Base-by-base conservation (phyloP, 2,113 vertebrate species). In the Laticauda laticaudata region DNA sequence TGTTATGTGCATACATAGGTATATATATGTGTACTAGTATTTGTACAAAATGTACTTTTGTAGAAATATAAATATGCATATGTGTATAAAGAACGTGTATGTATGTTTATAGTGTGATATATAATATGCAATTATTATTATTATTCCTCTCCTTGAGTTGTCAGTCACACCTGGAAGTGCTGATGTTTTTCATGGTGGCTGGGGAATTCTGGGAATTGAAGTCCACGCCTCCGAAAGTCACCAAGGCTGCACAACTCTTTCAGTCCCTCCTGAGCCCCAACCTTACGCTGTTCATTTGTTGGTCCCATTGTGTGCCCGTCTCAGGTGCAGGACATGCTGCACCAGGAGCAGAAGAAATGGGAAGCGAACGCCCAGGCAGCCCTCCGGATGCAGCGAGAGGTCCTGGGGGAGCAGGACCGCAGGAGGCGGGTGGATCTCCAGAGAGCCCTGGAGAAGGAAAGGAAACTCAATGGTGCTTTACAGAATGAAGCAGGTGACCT, bases 401-500 rank as follows among this genome's bases (percentile, higher is more conserved):
- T 93, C 51, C 93, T 98, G 95, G 96, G 97, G 89, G 96, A 98
- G 92, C 94, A 97, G 94, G 96, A 94, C 48, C 95, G 91, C 57
- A 95, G 93, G 94, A 92, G 21, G 11, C 45, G 94, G 89, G 95
- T 55, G 0, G 87, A 23, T 24, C 43, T 91, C 43, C 91, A 5
- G 92, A 94, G 92, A 54, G 64, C 92, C 51, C 91, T 94, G 92
- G 96, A 98, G 87, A 87, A 88, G 89, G 98, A 98, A 75, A 96
- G 87, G 90, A 97, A 94, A 69, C 94, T 48, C 56, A 26, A 90
- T 0, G 6, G 54, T 2, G 86, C 95, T 90, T 85, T 97, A 92
- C 97, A 97, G 90, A 96, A 95, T 14, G 94, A 97, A 96, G 95
- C 96, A 3, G 86, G 64, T 88, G 95, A 98, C 93, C 96, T 98